Evolutionary conservation across 2,113 vertebrate genomes (phyloP).

Genomic region (Manacus vitellinus): DNA sequence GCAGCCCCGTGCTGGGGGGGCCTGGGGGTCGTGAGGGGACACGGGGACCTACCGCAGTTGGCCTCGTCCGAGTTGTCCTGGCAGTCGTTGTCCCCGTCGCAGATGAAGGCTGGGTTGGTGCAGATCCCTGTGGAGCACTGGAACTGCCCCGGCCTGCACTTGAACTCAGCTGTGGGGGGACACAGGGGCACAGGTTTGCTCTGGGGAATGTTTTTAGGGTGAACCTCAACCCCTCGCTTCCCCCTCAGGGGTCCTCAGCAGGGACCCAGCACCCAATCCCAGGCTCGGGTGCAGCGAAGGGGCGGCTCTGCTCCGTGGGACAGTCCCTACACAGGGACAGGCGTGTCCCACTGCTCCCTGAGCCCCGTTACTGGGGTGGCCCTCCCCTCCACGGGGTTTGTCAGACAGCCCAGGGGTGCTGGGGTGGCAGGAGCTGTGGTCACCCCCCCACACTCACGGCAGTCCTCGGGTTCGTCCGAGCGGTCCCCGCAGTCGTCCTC

Average conservation of each 20-base stretch:
- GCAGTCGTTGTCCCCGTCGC: slow-evolving; percentile 96
- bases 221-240: rapidly evolving
- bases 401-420: not conserved
- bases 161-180: slow-evolving; percentile 85
- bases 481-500: slow-evolving; percentile 97
- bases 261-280: not conserved
- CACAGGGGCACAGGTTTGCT: not conserved
- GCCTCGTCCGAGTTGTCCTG: slow-evolving; percentile 95
- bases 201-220: not conserved
- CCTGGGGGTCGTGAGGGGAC: rapidly evolving
- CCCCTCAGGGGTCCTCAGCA: not conserved
- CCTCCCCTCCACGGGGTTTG: not conserved
- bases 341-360: not conserved
- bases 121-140: slow-evolving; percentile 97
- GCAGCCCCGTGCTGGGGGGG: not conserved
- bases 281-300: rapidly evolving
- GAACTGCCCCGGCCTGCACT: slow-evolving; percentile 94
- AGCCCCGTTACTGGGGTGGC: rapidly evolving
- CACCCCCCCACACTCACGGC: slow-evolving; percentile 84
- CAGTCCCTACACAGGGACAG: not conserved
- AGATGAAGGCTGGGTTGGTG: slow-evolving; percentile 98
- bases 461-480: slow-evolving; percentile 91
- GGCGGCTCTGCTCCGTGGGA: not conserved
- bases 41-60: slow-evolving; percentile 85
- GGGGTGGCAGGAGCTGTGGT: rapidly evolving